Evolutionary conservation across 2,888 invertebrate genomes (phyloP).

Genomic region (Cryptus viduatorius): DNA sequence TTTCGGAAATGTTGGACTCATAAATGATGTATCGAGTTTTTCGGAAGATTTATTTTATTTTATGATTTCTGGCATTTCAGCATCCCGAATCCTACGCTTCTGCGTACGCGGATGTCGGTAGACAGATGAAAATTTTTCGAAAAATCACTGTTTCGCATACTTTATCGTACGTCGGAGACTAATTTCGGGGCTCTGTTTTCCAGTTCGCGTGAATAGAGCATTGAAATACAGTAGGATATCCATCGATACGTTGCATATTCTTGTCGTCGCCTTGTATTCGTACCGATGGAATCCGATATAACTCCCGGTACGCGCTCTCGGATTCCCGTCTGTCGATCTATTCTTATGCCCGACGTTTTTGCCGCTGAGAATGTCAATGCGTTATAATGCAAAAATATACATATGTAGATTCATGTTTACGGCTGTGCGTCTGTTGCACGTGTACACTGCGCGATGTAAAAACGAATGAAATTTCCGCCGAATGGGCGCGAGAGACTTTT

Average conservation of each 20-base stretch:
- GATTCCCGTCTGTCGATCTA: conserved; percentile 27
- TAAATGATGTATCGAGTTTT: too few species aligned
- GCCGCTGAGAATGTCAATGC: conserved; percentile 57
- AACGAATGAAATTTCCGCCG: conserved; percentile 62
- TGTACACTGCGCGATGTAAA: conserved; percentile 25
- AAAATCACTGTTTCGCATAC: background rate
- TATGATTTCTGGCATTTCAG: too few species aligned
- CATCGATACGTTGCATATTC: conserved; percentile 25
- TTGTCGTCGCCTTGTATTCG: conserved; percentile 11
- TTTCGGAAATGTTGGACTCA: too few species aligned
- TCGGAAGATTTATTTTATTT: too few species aligned
- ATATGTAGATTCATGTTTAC: background rate
- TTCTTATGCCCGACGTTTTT: conserved; percentile 58
- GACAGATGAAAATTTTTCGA: background rate
- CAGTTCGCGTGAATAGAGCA: background rate
- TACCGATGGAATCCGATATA: conserved; percentile 41
- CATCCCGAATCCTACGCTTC: too few species aligned
- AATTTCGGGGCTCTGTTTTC: background rate
- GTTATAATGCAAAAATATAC: conserved; percentile 37
- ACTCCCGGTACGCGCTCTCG: conserved; percentile 3
- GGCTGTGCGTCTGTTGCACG: background rate
- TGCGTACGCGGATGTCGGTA: too few species aligned
- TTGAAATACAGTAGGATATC: background rate
- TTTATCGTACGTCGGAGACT: background rate
- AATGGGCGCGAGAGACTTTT: conserved; percentile 55